Base-by-base conservation (phyloP, 1,140 invertebrate genomes). In the Cyrtorhinus lividipennis region DNA sequence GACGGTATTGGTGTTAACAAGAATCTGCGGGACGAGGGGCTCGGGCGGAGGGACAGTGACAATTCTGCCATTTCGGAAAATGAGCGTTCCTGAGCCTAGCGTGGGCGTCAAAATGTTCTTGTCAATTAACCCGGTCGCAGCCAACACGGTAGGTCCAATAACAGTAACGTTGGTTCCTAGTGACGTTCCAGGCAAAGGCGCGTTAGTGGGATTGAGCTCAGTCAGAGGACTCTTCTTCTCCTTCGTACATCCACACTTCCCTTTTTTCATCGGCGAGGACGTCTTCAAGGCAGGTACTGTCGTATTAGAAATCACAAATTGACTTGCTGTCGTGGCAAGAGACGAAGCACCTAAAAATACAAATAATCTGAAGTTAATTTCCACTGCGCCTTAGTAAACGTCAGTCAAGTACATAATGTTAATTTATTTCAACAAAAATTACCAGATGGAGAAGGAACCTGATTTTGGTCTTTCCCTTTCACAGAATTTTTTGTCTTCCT, bases 71-170 rank as follows among this genome's bases (percentile, higher is more conserved):
- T 66, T 65, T 23, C 65, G 25, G 3, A 68, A 25, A 1, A 68
- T 65, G 24, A 68, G 46, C 1, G 65, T 66, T 22, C 66, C 66
- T 26, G 66, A 62, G 1, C 62, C 66, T 30, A 67, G 44, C 27
- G 56, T 64, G 10, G 24, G 26, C 2, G 56, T 48, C 10, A 67
- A 53, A 22, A 38, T 38, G 12, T 57, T 67, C 13, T 61, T 62
- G n/a, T 67, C 62, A 15, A 67, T n/a, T n/a, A n/a, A n/a, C n/a
- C n/a, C 22, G 24, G 20, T 61, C 15, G 26, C 20, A n/a, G n/a
- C n/a, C n/a, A n/a, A n/a, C n/a, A n/a, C n/a, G n/a, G n/a, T n/a
- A n/a, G n/a, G n/a, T n/a, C n/a, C n/a, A 56, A 60, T 27, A 0
- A 60, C 26, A 27, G 44, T 20, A 44, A 61, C 27, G 15, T 46